Evolutionary conservation across 2,797 vertebrate species (phyloP).

Genomic region (Labeo calbasu): DNA sequence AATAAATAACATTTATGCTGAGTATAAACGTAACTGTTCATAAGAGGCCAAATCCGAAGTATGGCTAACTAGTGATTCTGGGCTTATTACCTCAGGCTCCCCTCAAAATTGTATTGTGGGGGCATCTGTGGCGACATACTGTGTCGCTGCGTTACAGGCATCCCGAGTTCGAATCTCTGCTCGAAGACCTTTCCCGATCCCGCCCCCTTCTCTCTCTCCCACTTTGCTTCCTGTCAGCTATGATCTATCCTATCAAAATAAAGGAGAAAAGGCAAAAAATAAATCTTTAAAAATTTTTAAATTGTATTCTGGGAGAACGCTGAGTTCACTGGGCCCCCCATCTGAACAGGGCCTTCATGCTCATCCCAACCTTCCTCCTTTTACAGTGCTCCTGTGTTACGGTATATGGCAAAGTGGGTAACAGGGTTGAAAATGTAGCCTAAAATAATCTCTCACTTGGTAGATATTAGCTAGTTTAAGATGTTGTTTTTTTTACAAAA

Average conservation of each 20-base stretch:
- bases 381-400: neutral
- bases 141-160: too few relatives aligned
- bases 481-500: neutral
- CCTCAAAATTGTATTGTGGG: neutral
- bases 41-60: neutral
- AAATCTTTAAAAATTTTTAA: too few relatives aligned
- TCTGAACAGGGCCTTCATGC: too few relatives aligned
- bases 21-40: neutral
- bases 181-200: too few relatives aligned
- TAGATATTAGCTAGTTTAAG: neutral
- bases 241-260: too few relatives aligned
- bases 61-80: neutral
- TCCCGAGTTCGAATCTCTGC: too few relatives aligned
- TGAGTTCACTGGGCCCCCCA: too few relatives aligned
- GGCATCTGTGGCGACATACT: too few relatives aligned
- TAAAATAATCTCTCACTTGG: neutral
- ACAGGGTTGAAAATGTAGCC: neutral
- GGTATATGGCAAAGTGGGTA: neutral
- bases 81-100: neutral
- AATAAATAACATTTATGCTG: neutral
- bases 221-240: too few relatives aligned
- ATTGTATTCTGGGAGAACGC: too few relatives aligned
- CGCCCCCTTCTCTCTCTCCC: too few relatives aligned
- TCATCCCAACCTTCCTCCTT: neutral
- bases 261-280: too few relatives aligned